Base-by-base conservation (phyloP, 64 coral and sea anemone species). In the Pocillopora damicornis region DNA sequence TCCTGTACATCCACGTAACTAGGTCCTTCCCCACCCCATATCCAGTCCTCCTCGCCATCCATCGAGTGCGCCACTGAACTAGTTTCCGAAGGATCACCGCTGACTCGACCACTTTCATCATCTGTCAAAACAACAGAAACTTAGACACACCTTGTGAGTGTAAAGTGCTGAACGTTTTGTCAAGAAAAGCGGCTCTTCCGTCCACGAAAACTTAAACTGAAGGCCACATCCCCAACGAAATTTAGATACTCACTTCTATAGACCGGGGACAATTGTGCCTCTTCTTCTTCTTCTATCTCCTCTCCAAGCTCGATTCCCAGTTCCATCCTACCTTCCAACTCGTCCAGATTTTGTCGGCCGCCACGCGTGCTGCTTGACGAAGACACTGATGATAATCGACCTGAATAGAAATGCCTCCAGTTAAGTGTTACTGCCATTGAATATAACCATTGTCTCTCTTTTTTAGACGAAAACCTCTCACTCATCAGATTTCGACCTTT, bases 41-140 rank as follows among this genome's bases (percentile, higher is more conserved):
- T 63, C 82, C 81, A 90, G 34, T 97, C 94, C 13, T 97, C 91
- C 34, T 94, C 92, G 22, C 92, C 92, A 78, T 97, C 94, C 82
- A 91, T 93, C 68, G 94, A 97, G 51, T 90, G 93, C 1, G 91
- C 79, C 34, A 97, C 73, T 11, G 94, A 97, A 59, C 94, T 97
- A 0, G 94, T 93, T 78, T 97, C 94, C 8, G 94, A 97, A n/a
- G 87, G 91, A 26, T 91, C 87, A 15, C 87, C 91, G 77, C 94
- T 97, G 63, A 93, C 20, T 17, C 91, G 91, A 58, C 90, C 91
- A 25, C 76, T 26, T 11, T 93, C 94, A 73, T 90, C 91, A 45
- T 86, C 94, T 93, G 37, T 7, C 38, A 11, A 76, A 8, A 78
- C 20, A 90, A 58, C 1, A 59, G 72, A 72, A 59, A 25, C 42